Conservation (phyloP, 2,888 invertebrate genomes). For the Drosophila conformis region DNA sequence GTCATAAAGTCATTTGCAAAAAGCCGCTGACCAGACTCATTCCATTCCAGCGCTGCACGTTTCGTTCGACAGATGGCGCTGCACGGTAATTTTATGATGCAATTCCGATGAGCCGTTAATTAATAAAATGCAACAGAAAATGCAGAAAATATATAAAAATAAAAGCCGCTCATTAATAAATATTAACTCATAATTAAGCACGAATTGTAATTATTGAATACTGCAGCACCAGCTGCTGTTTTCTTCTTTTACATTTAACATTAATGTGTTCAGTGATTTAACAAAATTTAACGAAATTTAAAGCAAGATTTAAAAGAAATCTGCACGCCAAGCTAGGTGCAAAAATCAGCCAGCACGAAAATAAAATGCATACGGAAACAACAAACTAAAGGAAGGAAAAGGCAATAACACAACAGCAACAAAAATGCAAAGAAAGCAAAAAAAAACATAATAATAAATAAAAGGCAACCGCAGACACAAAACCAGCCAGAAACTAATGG, state of each 20-base stretch:
- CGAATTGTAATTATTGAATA: constrained; percentile 41
- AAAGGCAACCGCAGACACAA: constrained; percentile 31
- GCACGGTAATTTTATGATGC: constrained; percentile 47
- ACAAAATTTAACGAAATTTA: constrained; percentile 58
- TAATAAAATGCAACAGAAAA: constrained; percentile 51
- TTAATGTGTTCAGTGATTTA: constrained; percentile 34
- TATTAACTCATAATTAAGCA: constrained; percentile 74
- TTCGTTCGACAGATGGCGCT: constrained; percentile 62
- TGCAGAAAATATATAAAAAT: constrained; percentile 20
- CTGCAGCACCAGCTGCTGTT: constrained; percentile 17
- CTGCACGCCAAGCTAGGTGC: constrained; percentile 51
- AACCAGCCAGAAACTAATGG: constrained; percentile 69
- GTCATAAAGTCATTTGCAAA: constrained; percentile 65
- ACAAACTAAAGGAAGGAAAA: constrained; percentile 70
- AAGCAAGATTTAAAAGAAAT: constrained; percentile 54
- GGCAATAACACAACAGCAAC: constrained; percentile 45
- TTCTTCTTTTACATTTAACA: constrained; percentile 9
- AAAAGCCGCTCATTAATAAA: constrained; percentile 65
- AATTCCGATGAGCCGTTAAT: constrained; percentile 62
- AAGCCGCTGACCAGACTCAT: constrained; percentile 26
- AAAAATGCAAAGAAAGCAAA: constrained; percentile 5
- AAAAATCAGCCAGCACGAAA: constrained; percentile 58
- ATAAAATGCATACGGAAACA: constrained; percentile 71
- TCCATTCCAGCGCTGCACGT: constrained; percentile 37
- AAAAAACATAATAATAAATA: constrained; percentile 14